Conservation (phyloP, 2,888 invertebrate species). For the Tanaodytes sp. region DNA sequence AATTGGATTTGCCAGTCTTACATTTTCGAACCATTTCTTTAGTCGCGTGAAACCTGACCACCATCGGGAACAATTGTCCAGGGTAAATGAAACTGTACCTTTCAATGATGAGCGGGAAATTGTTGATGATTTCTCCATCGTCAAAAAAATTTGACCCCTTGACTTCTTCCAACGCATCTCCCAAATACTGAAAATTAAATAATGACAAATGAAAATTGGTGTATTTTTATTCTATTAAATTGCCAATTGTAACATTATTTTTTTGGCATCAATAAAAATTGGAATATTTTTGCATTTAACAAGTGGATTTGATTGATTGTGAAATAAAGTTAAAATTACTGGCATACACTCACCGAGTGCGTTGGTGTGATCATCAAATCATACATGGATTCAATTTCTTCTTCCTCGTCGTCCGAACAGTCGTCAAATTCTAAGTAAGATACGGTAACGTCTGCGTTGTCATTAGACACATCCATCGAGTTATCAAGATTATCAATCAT, state of each 20-base stretch:
- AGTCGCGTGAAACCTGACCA: slow-evolving; percentile 4
- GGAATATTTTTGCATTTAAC: too few relatives aligned
- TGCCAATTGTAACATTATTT: too few relatives aligned
- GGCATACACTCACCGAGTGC: slow-evolving; percentile 45
- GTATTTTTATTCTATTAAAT: too few relatives aligned
- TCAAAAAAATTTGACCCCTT: slow-evolving; percentile 39
- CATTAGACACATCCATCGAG: neutral
- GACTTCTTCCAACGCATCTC: slow-evolving; percentile 44
- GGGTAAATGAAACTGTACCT: slow-evolving; percentile 39
- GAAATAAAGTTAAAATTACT: too few relatives aligned
- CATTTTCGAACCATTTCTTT: slow-evolving; percentile 37
- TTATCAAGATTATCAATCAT: slow-evolving; percentile 11
- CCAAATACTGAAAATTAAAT: slow-evolving; percentile 46
- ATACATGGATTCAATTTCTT: slow-evolving; percentile 35
- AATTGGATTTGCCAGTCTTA: slow-evolving; percentile 21
- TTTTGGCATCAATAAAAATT: too few relatives aligned
- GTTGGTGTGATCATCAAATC: slow-evolving; percentile 36
- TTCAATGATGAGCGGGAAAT: slow-evolving; percentile 43
- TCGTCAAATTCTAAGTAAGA: slow-evolving; percentile 11
- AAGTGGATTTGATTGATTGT: too few relatives aligned
- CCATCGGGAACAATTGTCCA: slow-evolving; percentile 44
- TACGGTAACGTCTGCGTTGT: neutral
- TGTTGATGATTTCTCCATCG: slow-evolving; percentile 32
- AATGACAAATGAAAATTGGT: too few relatives aligned
- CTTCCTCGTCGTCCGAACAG: slow-evolving; percentile 23